Evolutionary conservation across 23 tunicate genomes (phyloP), one percentile per base, ranked within the genome.

Genomic region (Halocynthia roretzi): DNA sequence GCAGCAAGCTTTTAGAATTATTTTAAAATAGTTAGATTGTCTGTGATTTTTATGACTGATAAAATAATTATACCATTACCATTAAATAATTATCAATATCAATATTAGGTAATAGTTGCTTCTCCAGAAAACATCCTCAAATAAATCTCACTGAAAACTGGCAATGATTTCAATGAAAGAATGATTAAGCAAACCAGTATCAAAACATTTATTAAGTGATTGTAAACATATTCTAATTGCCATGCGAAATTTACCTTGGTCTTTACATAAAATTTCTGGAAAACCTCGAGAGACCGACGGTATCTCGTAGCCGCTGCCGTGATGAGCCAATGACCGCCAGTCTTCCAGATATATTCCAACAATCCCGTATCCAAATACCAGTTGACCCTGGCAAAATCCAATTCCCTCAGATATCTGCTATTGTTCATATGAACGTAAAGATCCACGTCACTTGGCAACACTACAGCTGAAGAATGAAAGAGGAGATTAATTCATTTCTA

Each of bases 391-490:
- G 95, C 95, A 72, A 78, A 88, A 65, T 88, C 95, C 22, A 67
- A 66, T 55, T 62, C 84, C 20, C 87, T 53, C 7, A 51, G 50
- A 54, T 88, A 88, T 21, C 95, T 70, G 6, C 84, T 68, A 66
- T 88, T 88, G 82, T 88, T 88, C 95, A 88, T 88, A 57, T 88
- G 95, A 19, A 73, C 22, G 67, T 64, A 83, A 6, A 77, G 8
- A 55, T 88, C 95, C 66, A 82, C 19, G 52, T 88, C 95, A 31
- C 84, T 53, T 9, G 83, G 81, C 71, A 67, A 63, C 48, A 88
- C 95, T 23, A 79, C 7, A 61, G 75, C 95, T 88, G 71, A 21
- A 40, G 15, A 20, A 71, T 10, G 14, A 48, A 71, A 71, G 2
- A 71, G 14, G 14, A n/a, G 63, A 4, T 58, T 58, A n/a, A 31